Evolutionary conservation across 64 coral and sea anemone species (phyloP).

Genomic region (Montipora cactus): DNA sequence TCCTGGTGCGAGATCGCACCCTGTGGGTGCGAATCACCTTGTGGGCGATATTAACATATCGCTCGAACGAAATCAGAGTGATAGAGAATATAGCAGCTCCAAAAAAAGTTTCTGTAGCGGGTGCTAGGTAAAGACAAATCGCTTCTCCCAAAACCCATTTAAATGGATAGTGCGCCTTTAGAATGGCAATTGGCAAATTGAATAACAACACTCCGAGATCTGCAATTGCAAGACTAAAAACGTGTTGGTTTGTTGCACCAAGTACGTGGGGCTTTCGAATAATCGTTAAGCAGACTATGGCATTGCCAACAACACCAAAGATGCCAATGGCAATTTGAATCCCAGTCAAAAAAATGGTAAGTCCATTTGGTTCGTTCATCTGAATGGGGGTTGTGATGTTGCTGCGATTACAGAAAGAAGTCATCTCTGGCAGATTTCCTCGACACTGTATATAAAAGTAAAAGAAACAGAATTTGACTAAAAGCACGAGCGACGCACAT

Average conservation of each 20-base stretch:
- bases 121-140: slow-evolving; percentile 54
- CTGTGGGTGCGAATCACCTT: neutral
- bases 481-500: no score
- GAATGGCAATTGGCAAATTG: slow-evolving; percentile 54
- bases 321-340: slow-evolving; percentile 42
- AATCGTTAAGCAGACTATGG: slow-evolving; percentile 37
- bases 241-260: slow-evolving; percentile 19
- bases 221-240: slow-evolving; percentile 61
- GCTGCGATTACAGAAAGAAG: neutral
- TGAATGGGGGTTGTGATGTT: slow-evolving; percentile 8
- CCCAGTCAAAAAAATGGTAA: slow-evolving; percentile 26
- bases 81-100: slow-evolving; percentile 69
- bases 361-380: slow-evolving; percentile 8
- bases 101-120: slow-evolving; percentile 62
- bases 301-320: slow-evolving; percentile 56
- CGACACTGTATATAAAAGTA: neutral
- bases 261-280: slow-evolving; percentile 37
- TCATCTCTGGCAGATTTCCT: neutral
- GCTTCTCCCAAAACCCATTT: slow-evolving; percentile 27
- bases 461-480: neutral
- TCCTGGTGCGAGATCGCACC: slow-evolving; percentile 10
- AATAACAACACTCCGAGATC: slow-evolving; percentile 52
- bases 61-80: slow-evolving; percentile 53
- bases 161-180: slow-evolving; percentile 1
- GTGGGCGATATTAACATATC: slow-evolving; percentile 41